Evolutionary conservation across 2,888 invertebrate species (phyloP), one percentile per base, ranked within the genome.

Genomic region (Parthenolecanium corni): DNA sequence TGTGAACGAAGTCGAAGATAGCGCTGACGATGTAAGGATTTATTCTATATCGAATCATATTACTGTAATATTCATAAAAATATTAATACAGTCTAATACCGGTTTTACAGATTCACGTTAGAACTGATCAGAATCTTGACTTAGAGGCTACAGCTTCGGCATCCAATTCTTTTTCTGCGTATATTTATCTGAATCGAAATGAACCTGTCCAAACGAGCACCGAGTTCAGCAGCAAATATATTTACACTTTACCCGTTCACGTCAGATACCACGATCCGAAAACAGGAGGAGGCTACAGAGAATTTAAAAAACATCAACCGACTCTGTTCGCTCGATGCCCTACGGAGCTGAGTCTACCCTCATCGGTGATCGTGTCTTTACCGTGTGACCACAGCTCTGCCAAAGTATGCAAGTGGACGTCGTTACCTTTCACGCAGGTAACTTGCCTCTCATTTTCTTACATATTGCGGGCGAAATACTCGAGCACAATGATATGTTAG

Each of bases 191-290:
- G 47, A 53, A 63, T 47, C 23, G 36, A 31, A 53, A 46, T 31
- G 44, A 54, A 47, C 53, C 63, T 11, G 23, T 63, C 4, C 18
- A 6, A 6, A 63, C 47, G 1, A 53, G 53, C 23, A 23, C 16
- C 1, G 63, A 63, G 36, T 47, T 53, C 23, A 42, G 23, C 11
- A 20, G 53, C 1, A 54, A 16, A 12, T 46, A 36, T n/a, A 20
- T 47, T 3, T 63, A 53, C 23, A n/a, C 11, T 23, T 18, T 63
- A 23, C 63, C 54, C 16, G 21, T 54, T 23, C 36, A 31, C 9
- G 49, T 63, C 4, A 42, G 63, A 23, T 53, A 53, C 46, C 63
- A 63, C 42, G 63, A 63, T 25, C 53, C 63, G 16, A 53, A 63
- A 46, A 47, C 20, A 3, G 63, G 53, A 24, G 63, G 63, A 20